Conservation (phyloP, 2,113 vertebrate genomes). For the Oryzias javanicus region DNA sequence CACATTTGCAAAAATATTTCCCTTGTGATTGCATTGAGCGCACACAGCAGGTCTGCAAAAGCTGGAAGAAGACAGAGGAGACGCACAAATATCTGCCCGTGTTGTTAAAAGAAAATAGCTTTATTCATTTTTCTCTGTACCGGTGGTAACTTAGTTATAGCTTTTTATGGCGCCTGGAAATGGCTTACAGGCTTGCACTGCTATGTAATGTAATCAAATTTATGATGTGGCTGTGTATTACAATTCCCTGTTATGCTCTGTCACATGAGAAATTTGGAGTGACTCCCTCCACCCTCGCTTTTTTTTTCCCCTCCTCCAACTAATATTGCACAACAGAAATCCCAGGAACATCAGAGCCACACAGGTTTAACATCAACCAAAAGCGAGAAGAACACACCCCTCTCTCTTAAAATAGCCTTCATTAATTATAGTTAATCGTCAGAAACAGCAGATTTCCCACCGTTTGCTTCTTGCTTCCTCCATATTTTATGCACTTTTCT, state of each 20-base stretch:
- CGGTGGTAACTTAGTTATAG: conserved; percentile 72
- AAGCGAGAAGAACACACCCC: conserved; percentile 14
- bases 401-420: conserved; percentile 32
- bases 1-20: conserved; percentile 28
- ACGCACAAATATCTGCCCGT: conserved; percentile 58
- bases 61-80: conserved; percentile 58
- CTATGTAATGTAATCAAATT: conserved; percentile 75
- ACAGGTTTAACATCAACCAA: conserved; percentile 34
- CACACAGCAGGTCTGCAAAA: conserved; percentile 43
- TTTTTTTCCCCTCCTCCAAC: neutral
- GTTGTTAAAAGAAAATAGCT: conserved; percentile 73
- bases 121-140: conserved; percentile 72
- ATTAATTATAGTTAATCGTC: conserved; percentile 34
- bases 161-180: conserved; percentile 70
- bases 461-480: conserved; percentile 38
- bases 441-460: conserved; percentile 40
- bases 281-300: conserved; percentile 18
- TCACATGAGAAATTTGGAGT: conserved; percentile 63
- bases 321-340: conserved; percentile 12
- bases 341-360: conserved; percentile 31
- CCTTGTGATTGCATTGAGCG: conserved; percentile 35
- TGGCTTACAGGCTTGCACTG: conserved; percentile 65
- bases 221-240: conserved; percentile 74
- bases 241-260: conserved; percentile 68
- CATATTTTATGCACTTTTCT: conserved; percentile 39